phyloP scores from a whole-genome alignment of 2,888 invertebrate species.

The Drosophila mayaguana region DNA sequence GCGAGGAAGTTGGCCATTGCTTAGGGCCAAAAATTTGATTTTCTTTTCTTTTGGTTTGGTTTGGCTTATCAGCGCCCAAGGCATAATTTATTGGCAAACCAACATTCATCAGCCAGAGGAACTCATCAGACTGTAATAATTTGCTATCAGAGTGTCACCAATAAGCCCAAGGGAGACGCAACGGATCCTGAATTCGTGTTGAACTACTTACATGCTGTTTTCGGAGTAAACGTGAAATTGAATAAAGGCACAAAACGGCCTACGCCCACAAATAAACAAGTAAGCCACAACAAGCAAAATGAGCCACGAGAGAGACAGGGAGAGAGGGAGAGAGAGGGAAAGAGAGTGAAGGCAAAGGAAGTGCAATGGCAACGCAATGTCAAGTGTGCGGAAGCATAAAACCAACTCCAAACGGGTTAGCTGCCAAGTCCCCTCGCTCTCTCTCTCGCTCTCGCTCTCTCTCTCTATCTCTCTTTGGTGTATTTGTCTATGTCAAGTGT shows the following conservation, averaged over 20 bases:
- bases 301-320: slow-evolving; percentile 8
- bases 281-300: slow-evolving; percentile 42
- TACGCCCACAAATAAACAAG: slow-evolving; percentile 29
- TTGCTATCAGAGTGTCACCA: slow-evolving; percentile 76
- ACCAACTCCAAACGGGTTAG: slow-evolving; percentile 77
- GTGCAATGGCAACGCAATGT: slow-evolving; percentile 71
- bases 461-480: slow-evolving; percentile 24
- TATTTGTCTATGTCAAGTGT: slow-evolving; percentile 76
- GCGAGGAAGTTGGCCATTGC: slow-evolving; percentile 3
- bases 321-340: background rate
- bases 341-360: slow-evolving; percentile 4
- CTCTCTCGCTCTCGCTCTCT: slow-evolving; percentile 19
- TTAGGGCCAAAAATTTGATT: slow-evolving; percentile 11
- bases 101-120: slow-evolving; percentile 72
- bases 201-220: slow-evolving; percentile 32
- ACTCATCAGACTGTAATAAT: slow-evolving; percentile 81
- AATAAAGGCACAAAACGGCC: slow-evolving; percentile 64
- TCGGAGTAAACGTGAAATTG: slow-evolving; percentile 72
- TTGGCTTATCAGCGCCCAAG: slow-evolving; percentile 57
- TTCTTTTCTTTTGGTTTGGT: slow-evolving; percentile 10
- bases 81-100: slow-evolving; percentile 74
- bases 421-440: slow-evolving; percentile 39
- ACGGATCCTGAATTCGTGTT: background rate
- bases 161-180: slow-evolving; percentile 36
- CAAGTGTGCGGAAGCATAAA: slow-evolving; percentile 79